Evolutionary conservation across 2,888 invertebrate genomes (phyloP).

Genomic region (Philonicus albiceps): DNA sequence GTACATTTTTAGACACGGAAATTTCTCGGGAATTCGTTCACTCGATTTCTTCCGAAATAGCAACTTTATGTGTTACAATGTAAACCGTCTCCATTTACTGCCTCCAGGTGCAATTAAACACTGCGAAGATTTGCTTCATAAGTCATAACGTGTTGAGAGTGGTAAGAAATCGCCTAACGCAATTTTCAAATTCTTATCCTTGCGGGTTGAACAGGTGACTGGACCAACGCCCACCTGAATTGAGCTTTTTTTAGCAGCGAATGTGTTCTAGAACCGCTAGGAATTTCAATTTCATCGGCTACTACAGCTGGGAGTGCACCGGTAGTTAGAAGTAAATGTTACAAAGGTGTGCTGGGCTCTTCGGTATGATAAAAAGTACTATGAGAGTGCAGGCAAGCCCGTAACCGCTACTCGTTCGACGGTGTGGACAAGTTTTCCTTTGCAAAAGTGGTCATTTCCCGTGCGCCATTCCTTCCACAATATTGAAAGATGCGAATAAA

Average conservation of each 20-base stretch:
- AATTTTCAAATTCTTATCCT: neutral
- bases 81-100: neutral
- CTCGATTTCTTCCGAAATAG: neutral
- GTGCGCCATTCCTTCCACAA: neutral
- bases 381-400: neutral
- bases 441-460: neutral
- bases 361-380: neutral
- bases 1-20: neutral
- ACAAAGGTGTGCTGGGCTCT: neutral
- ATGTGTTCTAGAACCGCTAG: conserved; percentile 3
- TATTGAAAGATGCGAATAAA: neutral
- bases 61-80: neutral
- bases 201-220: neutral
- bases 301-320: neutral
- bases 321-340: neutral
- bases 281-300: conserved; percentile 19
- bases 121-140: neutral
- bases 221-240: neutral
- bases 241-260: neutral
- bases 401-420: neutral
- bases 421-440: neutral
- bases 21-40: neutral
- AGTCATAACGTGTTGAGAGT: neutral
- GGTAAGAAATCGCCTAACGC: neutral
- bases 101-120: neutral